Conservation (phyloP, 2,113 vertebrate genomes). For the Hystrix brachyura region DNA sequence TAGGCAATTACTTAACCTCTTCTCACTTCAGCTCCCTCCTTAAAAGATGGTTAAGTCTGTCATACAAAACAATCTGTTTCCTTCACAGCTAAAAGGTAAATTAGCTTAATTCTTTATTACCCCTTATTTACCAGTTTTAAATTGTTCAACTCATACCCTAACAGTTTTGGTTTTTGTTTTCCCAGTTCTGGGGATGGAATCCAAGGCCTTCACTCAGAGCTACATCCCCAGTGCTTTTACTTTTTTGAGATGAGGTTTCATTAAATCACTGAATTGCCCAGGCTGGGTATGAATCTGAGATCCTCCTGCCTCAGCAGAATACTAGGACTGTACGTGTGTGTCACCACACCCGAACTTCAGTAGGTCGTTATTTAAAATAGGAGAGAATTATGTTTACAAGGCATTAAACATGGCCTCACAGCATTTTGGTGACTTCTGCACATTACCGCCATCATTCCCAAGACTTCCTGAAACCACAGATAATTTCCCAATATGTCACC, state of each 20-base stretch:
- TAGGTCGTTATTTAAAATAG: constrained; percentile 38
- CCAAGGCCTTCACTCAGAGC: background rate
- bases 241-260: background rate
- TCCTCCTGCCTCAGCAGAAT: background rate
- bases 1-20: background rate
- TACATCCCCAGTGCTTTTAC: background rate
- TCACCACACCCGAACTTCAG: background rate
- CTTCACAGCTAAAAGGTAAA: constrained; percentile 19
- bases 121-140: constrained; percentile 61
- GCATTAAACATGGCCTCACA: constrained; percentile 61
- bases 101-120: constrained; percentile 12
- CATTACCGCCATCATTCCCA: background rate
- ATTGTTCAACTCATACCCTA: constrained; percentile 25
- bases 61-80: background rate
- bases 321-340: background rate
- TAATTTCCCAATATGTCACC: background rate
- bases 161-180: background rate
- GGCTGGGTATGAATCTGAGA: background rate
- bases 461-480: constrained; percentile 25
- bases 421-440: background rate
- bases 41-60: background rate
- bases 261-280: background rate
- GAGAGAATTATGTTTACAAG: constrained; percentile 42
- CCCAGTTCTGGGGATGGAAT: background rate
- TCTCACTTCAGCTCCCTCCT: background rate